Percentiles rank a stretch among this genome's conserved stretches.
phyloP scores from a whole-genome alignment of 2,797 vertebrate genomes.

The Crax fasciolata region DNA sequence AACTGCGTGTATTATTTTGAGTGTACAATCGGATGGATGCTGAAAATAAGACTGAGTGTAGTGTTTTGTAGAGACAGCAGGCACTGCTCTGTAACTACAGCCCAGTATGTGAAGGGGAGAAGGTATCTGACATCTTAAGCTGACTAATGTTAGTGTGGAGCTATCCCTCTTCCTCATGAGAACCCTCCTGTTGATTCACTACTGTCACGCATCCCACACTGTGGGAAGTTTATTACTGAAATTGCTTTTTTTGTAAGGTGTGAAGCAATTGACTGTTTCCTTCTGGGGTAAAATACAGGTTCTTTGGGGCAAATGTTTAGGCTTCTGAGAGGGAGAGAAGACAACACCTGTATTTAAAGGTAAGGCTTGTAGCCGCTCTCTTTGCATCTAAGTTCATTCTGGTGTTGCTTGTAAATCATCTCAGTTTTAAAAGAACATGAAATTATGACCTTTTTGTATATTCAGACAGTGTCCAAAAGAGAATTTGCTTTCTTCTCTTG shows the following conservation, averaged over 20 bases:
- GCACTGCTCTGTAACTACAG: neutral
- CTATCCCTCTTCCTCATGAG: neutral
- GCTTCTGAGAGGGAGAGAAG: neutral
- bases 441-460: neutral
- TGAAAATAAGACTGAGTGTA: neutral
- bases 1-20: neutral
- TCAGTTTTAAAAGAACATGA: neutral
- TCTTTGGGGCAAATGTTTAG: neutral
- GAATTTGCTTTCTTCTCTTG: neutral
- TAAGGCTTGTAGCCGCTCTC: neutral
- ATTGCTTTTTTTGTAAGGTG: neutral
- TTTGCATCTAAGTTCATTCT: neutral
- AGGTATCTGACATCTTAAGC: neutral
- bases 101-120: neutral
- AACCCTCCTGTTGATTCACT: neutral
- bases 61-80: neutral
- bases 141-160: neutral
- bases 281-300: neutral
- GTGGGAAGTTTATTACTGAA: neutral
- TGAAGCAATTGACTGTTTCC: neutral
- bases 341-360: rapidly evolving
- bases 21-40: neutral
- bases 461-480: neutral
- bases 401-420: neutral
- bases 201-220: neutral